phyloP scores from a whole-genome alignment of 2,797 vertebrate species.

The Hemibagrus guttatus region DNA sequence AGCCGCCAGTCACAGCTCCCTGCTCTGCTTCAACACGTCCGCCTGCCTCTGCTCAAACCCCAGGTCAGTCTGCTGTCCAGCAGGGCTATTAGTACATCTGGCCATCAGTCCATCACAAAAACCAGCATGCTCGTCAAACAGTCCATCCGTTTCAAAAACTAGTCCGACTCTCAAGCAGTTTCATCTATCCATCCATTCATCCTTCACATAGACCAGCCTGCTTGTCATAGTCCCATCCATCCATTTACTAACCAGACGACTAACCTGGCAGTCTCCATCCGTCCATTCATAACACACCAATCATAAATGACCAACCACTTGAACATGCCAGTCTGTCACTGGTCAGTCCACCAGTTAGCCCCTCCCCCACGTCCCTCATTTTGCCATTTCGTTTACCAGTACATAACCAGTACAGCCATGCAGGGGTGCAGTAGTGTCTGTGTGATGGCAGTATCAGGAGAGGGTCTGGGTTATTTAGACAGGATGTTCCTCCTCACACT shows the following conservation, averaged over 20 bases:
- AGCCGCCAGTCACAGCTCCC: conserved; percentile 85
- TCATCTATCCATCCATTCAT: background rate
- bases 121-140: background rate
- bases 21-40: conserved; percentile 85
- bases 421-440: background rate
- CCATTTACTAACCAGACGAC: no score
- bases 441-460: background rate
- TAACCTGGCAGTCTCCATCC: no score
- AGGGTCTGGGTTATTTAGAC: conserved; percentile 5
- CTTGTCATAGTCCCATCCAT: background rate
- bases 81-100: background rate
- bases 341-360: background rate
- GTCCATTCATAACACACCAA: background rate
- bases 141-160: background rate
- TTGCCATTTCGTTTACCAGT: no score
- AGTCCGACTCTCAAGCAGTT: background rate
- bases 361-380: background rate
- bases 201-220: background rate
- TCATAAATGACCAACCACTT: background rate
- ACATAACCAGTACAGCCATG: background rate
- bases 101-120: background rate
- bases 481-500: background rate
- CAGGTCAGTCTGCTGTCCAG: conserved; percentile 78
- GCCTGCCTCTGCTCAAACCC: conserved; percentile 90
- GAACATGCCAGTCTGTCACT: background rate